Evolutionary conservation across 2,113 vertebrate species (phyloP), one percentile per base, ranked within the genome.

Genomic region (Pelobates fuscus): DNA sequence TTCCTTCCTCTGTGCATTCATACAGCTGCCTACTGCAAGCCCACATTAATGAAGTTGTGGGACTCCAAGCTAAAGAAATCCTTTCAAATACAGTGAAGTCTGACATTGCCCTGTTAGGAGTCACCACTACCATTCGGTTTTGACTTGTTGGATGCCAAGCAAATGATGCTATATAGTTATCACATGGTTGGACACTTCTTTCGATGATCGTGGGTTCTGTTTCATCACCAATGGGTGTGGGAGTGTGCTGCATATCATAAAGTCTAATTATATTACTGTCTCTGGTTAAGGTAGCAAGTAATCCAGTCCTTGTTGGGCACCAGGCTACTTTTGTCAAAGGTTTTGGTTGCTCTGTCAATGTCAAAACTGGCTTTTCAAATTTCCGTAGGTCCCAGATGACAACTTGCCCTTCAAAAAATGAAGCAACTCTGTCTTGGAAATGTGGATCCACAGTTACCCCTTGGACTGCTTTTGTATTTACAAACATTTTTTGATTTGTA

Each of bases 11-110:
- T 0, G 88, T 85, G 30, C 97, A 98, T 77, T 98, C 94, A 57
- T 98, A 99, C 15, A 98, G 83, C 80, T 98, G 97, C 15, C 97
- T 86, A 3, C 97, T 96, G 71, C 97, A 99, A 3, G 97, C 97
- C 97, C 97, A 99, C 94, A 96, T 96, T 58, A 99, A 87, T 21
- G 95, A 96, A 0, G 94, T 94, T 71, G 94, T 92, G 11, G 97
- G 97, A 81, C 96, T 98, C 97, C 97, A 99, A 0, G 96, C 97
- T 75, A 99, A 90, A 2, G 97, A 98, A 86, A 99, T 98, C 71
- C 97, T 95, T 78, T 99, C 97, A 59, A 99, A 99, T 77, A 99
- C 97, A 0, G 95, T 98, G 85, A 99, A 99, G 85, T 99, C 97
- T 0, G 94, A 95, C 96, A 99, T 98, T 80, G 92, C 90, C 8